Base-by-base conservation (phyloP, 2,113 vertebrate species). In the Cygnus buccinator region DNA sequence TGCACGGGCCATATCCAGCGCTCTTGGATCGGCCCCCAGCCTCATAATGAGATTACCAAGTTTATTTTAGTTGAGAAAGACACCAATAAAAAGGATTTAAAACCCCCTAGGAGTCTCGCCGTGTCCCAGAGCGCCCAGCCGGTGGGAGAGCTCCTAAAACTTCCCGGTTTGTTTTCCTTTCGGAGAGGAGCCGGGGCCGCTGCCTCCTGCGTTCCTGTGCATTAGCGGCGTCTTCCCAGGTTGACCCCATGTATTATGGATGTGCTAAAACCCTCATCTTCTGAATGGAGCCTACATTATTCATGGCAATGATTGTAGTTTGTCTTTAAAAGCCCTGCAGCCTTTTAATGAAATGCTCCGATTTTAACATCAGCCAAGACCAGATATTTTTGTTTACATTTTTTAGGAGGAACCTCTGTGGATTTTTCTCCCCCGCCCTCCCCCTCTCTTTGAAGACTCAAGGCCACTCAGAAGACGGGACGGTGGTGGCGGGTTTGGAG, bases 181-280 rank as follows among this genome's bases (percentile, higher is more conserved):
- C 10, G 26, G 59, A 91, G 94, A 12, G 58, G 87, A 71, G 77
- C 70, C 0, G 59, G 76, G 93, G 95, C 95, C 62, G 31, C 79
- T 68, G 93, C 85, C 93, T 93, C 95, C 83, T 17, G 52, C 86
- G 2, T 77, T 68, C 55, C 90, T 44, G 37, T 94, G 85, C 97
- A 93, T 94, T 86, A 96, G 79, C 91, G 65, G 94, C 66, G 0
- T 91, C 95, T 94, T 93, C 93, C 80, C 82, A 54, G 74, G 91
- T 15, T 95, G 95, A 85, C 83, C 85, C 89, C 87, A 96, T 97
- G 91, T 96, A 97, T 97, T 96, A 97, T 96, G 96, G 95, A 97
- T 97, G 95, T 0, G 25, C 46, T 95, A 78, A 95, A 95, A 66
- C 84, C 94, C 73, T 92, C 90, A 44, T 94, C 90, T 91, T 89